A percentile compares a stretch with the other conserved stretches of the same genome.
phyloP scores from a whole-genome alignment of 1,140 invertebrate species.

The Ectropis grisescens region DNA sequence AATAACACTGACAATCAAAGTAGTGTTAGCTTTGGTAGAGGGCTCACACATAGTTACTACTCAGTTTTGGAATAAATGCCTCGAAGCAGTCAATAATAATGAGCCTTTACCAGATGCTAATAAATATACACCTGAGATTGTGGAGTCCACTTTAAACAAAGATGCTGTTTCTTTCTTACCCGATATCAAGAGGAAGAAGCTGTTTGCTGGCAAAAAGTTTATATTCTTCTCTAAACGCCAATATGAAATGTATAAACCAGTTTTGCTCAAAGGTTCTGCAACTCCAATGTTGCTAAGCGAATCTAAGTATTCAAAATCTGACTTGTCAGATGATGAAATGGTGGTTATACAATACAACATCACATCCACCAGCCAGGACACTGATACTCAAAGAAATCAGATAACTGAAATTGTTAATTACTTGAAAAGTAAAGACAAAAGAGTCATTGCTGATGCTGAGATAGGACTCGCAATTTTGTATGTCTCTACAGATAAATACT shows the following conservation, averaged over 20 bases:
- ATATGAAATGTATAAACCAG: conserved; percentile 65
- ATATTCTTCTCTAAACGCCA: conserved; percentile 74
- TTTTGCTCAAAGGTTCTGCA: conserved; percentile 56
- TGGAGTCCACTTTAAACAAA: conserved; percentile 70
- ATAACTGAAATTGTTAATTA: conserved; percentile 57
- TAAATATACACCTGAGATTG: conserved; percentile 67
- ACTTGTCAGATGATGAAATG: conserved; percentile 52
- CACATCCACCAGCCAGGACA: conserved; percentile 46
- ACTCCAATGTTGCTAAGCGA: conserved; percentile 53
- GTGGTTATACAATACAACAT: conserved; percentile 68
- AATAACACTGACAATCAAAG: conserved; percentile 78
- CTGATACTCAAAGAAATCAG: conserved; percentile 53
- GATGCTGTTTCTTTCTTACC: conserved; percentile 70
- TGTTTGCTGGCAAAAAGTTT: conserved; percentile 74
- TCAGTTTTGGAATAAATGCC: conserved; percentile 72
- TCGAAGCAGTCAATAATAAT: conserved; percentile 54
- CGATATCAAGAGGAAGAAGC: conserved; percentile 53
- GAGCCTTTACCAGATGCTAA: conserved; percentile 62
- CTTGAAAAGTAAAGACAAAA: conserved; percentile 64
- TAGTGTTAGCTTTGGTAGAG: conserved; percentile 75
- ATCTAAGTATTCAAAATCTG: conserved; percentile 55
- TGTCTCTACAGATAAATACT: conserved; percentile 74
- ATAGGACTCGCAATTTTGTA: conserved; percentile 76
- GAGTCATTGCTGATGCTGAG: conserved; percentile 76
- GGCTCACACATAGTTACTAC: conserved; percentile 74